These are phyloP conservation scores for Drosophila monieri DNA, from an alignment of 2,888 invertebrate species.

Conservation along the genomic window DNA sequence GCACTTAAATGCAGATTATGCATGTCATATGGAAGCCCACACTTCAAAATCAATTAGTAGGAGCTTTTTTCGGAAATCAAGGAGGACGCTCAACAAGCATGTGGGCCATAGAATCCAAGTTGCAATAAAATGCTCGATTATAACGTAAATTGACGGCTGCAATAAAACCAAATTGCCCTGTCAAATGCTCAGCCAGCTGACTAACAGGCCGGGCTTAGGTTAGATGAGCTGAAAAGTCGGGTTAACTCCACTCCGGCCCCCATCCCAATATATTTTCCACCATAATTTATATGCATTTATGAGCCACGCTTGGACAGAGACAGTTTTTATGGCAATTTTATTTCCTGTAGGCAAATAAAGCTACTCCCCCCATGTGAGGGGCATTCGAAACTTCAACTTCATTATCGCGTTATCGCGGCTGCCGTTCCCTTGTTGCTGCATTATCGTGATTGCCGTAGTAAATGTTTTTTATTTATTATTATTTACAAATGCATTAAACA, in stretches of 20 bases:
- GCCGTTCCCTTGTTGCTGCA: constrained; percentile 41
- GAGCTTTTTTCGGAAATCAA: constrained; percentile 34
- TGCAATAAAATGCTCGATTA: constrained; percentile 53
- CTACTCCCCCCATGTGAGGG: constrained; percentile 37
- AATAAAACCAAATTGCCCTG: constrained; percentile 63
- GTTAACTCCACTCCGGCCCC: constrained; percentile 6
- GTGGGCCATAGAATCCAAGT: constrained; percentile 20
- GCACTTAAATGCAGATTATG: constrained; percentile 45
- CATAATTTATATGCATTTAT: constrained; percentile 64
- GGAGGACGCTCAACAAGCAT: constrained; percentile 10
- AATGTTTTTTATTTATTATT: constrained; percentile 63
- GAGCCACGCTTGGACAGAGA: constrained; percentile 45
- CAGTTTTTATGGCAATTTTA: constrained; percentile 74
- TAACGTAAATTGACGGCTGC: constrained; percentile 49
- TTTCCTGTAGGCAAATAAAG: constrained; percentile 73
- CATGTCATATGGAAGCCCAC: constrained; percentile 38
- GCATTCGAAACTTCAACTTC: constrained; percentile 65
- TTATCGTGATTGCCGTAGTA: constrained; percentile 51
- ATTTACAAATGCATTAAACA: constrained; percentile 77
- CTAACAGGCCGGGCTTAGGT: constrained; percentile 33
- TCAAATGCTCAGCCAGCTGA: constrained; percentile 62
- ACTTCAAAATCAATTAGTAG: constrained; percentile 60
- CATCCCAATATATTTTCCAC: constrained; percentile 14
- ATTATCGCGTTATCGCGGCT: constrained; percentile 55
- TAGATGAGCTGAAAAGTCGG: constrained; percentile 18